Conservation (phyloP, 1,140 invertebrate genomes). For the Apolygus lucorum region DNA sequence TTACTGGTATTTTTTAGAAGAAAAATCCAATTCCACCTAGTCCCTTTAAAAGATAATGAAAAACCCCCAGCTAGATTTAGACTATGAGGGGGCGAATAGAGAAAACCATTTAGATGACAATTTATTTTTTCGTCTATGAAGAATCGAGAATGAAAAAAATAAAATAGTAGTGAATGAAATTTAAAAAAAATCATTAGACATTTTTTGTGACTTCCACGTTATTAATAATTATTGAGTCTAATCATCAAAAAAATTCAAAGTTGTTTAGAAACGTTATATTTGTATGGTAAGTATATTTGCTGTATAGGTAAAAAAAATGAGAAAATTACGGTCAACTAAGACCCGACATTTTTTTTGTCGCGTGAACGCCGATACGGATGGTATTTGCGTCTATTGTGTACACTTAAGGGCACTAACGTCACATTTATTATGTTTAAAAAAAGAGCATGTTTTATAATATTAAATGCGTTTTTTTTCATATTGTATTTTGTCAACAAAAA, state of each 20-base stretch:
- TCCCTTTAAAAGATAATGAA: neutral
- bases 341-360: neutral
- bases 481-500: neutral
- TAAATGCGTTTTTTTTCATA: too few relatives aligned
- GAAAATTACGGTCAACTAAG: too few relatives aligned
- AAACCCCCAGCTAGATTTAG: neutral
- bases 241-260: constrained; percentile 4
- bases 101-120: neutral
- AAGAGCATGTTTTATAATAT: too few relatives aligned
- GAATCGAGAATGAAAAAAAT: neutral
- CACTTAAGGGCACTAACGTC: constrained; percentile 1
- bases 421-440: too few relatives aligned
- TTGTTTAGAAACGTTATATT: constrained; percentile 6
- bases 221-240: constrained; percentile 12
- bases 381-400: neutral
- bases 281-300: constrained; percentile 4
- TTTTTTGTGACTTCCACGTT: constrained; percentile 4
- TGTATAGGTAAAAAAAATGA: neutral
- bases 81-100: neutral
- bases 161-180: constrained; percentile 1
- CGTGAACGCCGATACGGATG: neutral
- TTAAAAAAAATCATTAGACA: constrained; percentile 9
- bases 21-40: too few relatives aligned
- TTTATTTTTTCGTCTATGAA: neutral
- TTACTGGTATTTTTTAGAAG: too few relatives aligned